These are phyloP conservation scores for Macrotus californicus DNA, from an alignment of 2,113 vertebrate genomes.

Conservation along the genomic window DNA sequence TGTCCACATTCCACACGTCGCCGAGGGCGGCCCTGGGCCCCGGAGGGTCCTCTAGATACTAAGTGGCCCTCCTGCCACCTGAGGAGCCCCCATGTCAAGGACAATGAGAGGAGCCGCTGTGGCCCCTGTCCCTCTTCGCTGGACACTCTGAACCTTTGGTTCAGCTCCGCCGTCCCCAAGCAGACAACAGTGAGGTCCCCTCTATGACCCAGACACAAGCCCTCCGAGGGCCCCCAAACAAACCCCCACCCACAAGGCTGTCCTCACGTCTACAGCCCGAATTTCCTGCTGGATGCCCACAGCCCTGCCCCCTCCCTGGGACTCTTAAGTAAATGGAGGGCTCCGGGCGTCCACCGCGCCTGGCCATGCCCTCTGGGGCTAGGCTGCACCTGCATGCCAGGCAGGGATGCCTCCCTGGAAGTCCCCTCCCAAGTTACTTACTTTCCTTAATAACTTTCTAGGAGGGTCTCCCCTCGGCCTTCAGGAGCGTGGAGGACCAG, in stretches of 20 bases:
- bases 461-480: neutral
- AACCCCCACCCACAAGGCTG: neutral
- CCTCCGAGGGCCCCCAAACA: neutral
- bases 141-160: rapidly evolving
- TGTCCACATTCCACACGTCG: rapidly evolving
- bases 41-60: neutral
- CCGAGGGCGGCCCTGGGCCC: neutral
- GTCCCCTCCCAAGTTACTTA: neutral
- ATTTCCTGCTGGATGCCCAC: neutral
- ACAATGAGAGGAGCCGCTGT: neutral
- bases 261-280: neutral
- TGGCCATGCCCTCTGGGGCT: rapidly evolving
- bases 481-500: neutral
- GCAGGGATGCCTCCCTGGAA: neutral
- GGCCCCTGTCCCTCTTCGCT: rapidly evolving
- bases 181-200: rapidly evolving
- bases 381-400: neutral
- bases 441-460: conserved; percentile 42
- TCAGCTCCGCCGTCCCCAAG: neutral
- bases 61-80: rapidly evolving
- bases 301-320: neutral
- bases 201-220: too few species aligned
- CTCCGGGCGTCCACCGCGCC: rapidly evolving
- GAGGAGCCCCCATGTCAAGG: neutral
- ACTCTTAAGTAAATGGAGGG: neutral